These are phyloP conservation scores for Xyliphius kryptos DNA, from an alignment of 2,113 vertebrate genomes.

Conservation along the genomic window DNA sequence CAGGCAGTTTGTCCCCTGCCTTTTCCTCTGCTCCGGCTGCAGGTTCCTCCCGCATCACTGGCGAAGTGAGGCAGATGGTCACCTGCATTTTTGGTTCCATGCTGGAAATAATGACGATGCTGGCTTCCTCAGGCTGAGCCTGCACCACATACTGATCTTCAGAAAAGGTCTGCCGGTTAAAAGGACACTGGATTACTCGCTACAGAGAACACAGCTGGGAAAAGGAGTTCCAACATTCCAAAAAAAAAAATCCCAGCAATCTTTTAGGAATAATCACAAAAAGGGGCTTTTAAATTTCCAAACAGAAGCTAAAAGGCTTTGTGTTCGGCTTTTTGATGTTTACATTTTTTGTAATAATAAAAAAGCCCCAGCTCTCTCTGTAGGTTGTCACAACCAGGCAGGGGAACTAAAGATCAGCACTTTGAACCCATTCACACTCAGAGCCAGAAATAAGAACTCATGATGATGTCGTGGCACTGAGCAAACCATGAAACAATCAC, in stretches of 20 bases:
- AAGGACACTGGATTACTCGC: slow-evolving; percentile 74
- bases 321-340: background rate
- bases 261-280: background rate
- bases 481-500: background rate
- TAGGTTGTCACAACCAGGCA: slow-evolving; percentile 74
- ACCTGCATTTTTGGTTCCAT: slow-evolving; percentile 80
- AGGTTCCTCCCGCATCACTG: slow-evolving; percentile 76
- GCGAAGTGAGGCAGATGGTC: slow-evolving; percentile 75
- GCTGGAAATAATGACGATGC: slow-evolving; percentile 72
- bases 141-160: slow-evolving; percentile 78
- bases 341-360: background rate
- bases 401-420: slow-evolving; percentile 68
- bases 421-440: slow-evolving; percentile 34
- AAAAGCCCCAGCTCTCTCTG: slow-evolving; percentile 62
- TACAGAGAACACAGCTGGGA: slow-evolving; percentile 58
- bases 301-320: background rate
- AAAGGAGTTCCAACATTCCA: slow-evolving; percentile 24
- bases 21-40: slow-evolving; percentile 63
- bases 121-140: slow-evolving; percentile 68
- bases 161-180: slow-evolving; percentile 76
- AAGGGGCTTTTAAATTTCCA: background rate
- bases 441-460: slow-evolving; percentile 38
- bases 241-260: background rate
- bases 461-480: background rate
- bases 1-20: slow-evolving; percentile 65